Percentiles rank a stretch among this genome's conserved stretches.
These are phyloP conservation scores for Halocaridina rubra DNA, from an alignment of 2,888 invertebrate genomes.

Conservation along the genomic window DNA sequence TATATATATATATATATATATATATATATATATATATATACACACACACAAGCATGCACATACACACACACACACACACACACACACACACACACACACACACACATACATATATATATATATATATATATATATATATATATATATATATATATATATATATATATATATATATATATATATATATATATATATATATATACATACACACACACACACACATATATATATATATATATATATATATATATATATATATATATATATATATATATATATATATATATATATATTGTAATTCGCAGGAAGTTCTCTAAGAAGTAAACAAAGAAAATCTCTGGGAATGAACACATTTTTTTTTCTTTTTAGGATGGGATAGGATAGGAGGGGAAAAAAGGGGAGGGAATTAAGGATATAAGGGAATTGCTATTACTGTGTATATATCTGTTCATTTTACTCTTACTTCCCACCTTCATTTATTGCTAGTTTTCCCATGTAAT, in stretches of 20 bases:
- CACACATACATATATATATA: neutral
- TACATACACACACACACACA: neutral
- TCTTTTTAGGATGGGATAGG: neutral
- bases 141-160: neutral
- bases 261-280: neutral
- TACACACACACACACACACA: neutral
- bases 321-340: neutral
- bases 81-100: neutral
- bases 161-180: neutral
- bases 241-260: neutral
- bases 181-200: neutral
- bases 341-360: neutral
- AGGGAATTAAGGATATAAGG: too few relatives aligned
- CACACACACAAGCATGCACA: neutral
- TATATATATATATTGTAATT: neutral
- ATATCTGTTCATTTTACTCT: too few relatives aligned
- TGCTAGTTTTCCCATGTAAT: too few relatives aligned
- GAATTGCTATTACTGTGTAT: too few relatives aligned
- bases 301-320: neutral
- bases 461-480: too few relatives aligned
- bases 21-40: neutral
- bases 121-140: neutral
- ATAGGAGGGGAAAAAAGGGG: neutral
- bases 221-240: neutral
- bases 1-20: constrained; percentile 7